phyloP scores from a whole-genome alignment of 2,113 vertebrate genomes.

The Heloderma charlesbogerti region DNA sequence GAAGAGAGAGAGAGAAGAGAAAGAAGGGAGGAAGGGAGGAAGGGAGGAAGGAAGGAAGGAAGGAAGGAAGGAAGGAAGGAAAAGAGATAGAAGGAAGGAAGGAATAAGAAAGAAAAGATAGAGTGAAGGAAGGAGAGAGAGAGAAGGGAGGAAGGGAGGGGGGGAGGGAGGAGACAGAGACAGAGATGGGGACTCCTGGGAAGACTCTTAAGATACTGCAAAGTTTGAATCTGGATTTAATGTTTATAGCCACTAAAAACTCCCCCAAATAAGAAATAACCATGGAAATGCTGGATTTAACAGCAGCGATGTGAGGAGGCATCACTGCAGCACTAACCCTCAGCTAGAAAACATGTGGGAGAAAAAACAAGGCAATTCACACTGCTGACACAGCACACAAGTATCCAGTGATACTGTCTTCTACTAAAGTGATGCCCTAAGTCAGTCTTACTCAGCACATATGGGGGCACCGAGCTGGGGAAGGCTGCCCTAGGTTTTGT shows the following conservation, averaged over 20 bases:
- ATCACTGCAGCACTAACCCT: constrained; percentile 35
- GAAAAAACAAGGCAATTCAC: constrained; percentile 55
- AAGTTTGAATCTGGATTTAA: constrained; percentile 66
- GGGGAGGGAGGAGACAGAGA: too few species aligned
- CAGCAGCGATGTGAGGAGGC: constrained; percentile 42
- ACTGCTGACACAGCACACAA: constrained; percentile 43
- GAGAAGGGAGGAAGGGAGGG: neutral
- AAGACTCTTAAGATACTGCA: constrained; percentile 66
- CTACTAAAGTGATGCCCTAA: constrained; percentile 32
- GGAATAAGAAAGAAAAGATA: too few species aligned
- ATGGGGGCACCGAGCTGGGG: neutral
- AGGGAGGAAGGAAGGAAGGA: neutral
- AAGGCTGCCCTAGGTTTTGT: neutral
- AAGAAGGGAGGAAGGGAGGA: neutral
- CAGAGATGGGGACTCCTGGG: constrained; percentile 50
- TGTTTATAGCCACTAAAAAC: constrained; percentile 72
- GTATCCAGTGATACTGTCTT: constrained; percentile 22
- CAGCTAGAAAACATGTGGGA: constrained; percentile 48
- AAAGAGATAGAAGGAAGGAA: too few species aligned
- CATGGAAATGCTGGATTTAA: constrained; percentile 70
- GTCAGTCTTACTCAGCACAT: neutral
- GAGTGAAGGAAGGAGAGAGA: neutral
- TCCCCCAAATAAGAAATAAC: constrained; percentile 74
- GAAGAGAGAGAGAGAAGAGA: too few species aligned
- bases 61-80: too few species aligned